Percentiles rank a stretch among this genome's conserved stretches.
These are phyloP conservation scores for Archegozetes longisetosus DNA, from an alignment of 1,140 invertebrate genomes.

Conservation along the genomic window DNA sequence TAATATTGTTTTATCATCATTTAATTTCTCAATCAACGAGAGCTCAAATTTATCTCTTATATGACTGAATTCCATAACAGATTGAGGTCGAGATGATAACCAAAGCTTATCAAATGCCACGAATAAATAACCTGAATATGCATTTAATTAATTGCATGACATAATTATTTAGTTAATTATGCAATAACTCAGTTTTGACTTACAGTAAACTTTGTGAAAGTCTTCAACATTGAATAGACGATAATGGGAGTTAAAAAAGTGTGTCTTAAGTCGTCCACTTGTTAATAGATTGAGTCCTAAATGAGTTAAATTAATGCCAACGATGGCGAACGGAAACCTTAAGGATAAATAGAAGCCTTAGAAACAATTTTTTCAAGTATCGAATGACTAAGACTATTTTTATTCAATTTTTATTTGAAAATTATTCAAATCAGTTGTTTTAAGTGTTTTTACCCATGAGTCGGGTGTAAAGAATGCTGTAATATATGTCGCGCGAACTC, in stretches of 20 bases:
- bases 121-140: conserved; percentile 53
- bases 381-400: too few relatives aligned
- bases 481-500: conserved; percentile 61
- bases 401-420: conserved; percentile 1
- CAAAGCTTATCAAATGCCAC: conserved; percentile 86
- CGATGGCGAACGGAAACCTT: conserved; percentile 52
- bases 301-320: conserved; percentile 81
- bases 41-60: conserved; percentile 69
- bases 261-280: conserved; percentile 65
- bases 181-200: conserved; percentile 19
- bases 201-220: conserved; percentile 85
- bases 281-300: conserved; percentile 66
- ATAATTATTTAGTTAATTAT: conserved; percentile 1
- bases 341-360: conserved; percentile 15
- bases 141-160: not conserved
- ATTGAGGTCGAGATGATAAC: conserved; percentile 69
- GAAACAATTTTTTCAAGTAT: not conserved
- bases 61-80: conserved; percentile 85
- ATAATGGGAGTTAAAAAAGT: conserved; percentile 66
- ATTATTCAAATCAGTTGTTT: not conserved
- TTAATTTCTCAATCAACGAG: conserved; percentile 42
- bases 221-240: conserved; percentile 40
- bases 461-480: conserved; percentile 72
- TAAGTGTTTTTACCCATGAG: conserved; percentile 44
- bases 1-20: conserved; percentile 29